Base-by-base conservation (phyloP, 2,797 vertebrate genomes). In the Myotis daubentonii region DNA sequence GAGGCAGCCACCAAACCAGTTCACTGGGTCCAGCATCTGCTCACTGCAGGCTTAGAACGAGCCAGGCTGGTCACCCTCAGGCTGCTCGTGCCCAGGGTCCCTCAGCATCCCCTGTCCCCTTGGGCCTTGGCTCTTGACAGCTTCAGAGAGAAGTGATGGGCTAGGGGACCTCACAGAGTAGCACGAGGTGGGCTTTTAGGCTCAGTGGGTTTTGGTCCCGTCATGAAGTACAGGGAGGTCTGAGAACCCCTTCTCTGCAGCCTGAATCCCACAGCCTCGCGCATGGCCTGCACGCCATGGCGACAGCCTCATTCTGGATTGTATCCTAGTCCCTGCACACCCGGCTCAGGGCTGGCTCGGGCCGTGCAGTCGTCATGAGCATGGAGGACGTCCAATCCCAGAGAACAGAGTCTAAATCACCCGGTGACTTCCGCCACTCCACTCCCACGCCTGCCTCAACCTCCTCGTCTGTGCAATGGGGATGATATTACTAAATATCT, bases 231-330 rank as follows among this genome's bases (percentile, higher is more conserved):
- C 60, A 76, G 83, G 80, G 70, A 30, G 33, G 8, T 49, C 55
- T 17, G 62, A 0, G 2, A 62, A 68, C 1, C 10, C 49, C 72
- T 91, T 72, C 44, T 19, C 33, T 87, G 0, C 17, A 51, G 33
- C 60, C 33, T 9, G 47, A 68, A 53, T 36, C 87, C 80, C n/a
- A 22, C 0, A 33, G 41, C 49, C 71, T 53, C 0, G 1, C 28
- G 23, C 17, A 5, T 0, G 12, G 91, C 19, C 60, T 38, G 16
- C 22, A 4, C 0, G 5, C 68, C 5, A 10, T 1, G 9, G 38
- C 2, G 6, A 2, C 38, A 62, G 41, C 33, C 9, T 55, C 81
- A 16, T 6, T 9, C 4, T 17, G 78, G 47, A 33, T 38, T 53
- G 16, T 8, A 23, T 22, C 89, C 11, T 62, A 2, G 51, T 38